Evolutionary conservation across 1,140 invertebrate species (phyloP).

Genomic region (Sinella curviseta): DNA sequence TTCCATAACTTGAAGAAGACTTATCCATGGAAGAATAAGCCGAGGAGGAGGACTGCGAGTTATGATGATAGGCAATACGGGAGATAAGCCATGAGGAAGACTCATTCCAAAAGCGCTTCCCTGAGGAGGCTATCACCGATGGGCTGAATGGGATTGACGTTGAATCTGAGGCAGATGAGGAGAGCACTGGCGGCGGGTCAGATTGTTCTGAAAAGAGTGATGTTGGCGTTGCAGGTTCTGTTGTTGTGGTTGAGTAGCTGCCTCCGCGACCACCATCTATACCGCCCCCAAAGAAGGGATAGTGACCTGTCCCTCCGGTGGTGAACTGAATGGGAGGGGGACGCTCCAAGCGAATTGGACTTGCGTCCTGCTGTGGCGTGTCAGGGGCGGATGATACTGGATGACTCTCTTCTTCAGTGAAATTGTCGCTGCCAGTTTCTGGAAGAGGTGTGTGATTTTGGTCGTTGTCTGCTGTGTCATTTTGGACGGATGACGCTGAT

Average conservation of each 20-base stretch:
- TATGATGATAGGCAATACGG: constrained; percentile 41
- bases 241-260: constrained; percentile 22
- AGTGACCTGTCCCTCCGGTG: background rate
- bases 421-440: no score
- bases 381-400: background rate
- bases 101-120: constrained; percentile 45
- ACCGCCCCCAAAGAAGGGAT: background rate
- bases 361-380: background rate
- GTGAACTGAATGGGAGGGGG: background rate
- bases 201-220: constrained; percentile 6
- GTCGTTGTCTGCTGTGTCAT: no score
- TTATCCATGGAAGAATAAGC: constrained; percentile 43
- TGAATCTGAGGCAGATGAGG: constrained; percentile 21
- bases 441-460: no score
- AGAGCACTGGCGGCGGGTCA: constrained; percentile 17
- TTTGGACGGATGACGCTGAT: no score
- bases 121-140: constrained; percentile 29
- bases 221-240: constrained; percentile 37
- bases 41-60: constrained; percentile 37
- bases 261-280: background rate
- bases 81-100: constrained; percentile 46
- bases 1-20: background rate
- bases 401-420: no score
- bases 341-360: background rate
- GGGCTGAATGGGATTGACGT: constrained; percentile 32